Percentiles rank a stretch among this genome's conserved stretches.
Evolutionary conservation across 1,140 invertebrate genomes (phyloP).

Genomic region (Stegodyphus mimosarum): DNA sequence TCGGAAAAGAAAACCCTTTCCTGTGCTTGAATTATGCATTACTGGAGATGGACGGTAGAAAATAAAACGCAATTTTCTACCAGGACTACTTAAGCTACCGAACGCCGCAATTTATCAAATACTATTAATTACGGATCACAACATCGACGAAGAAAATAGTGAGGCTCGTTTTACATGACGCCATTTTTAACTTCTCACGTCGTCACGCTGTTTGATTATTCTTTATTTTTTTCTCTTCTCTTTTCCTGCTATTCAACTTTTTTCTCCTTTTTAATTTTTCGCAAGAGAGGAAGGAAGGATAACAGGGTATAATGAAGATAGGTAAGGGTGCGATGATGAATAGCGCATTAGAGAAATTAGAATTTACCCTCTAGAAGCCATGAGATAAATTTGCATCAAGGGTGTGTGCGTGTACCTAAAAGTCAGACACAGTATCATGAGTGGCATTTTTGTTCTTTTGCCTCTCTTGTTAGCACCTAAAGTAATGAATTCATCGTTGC

Average conservation of each 20-base stretch:
- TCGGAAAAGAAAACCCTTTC: too few species aligned
- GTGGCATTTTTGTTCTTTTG: neutral
- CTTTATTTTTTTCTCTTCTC: neutral
- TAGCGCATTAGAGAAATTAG: constrained; percentile 45
- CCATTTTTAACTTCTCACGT: constrained; percentile 25
- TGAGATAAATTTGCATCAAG: constrained; percentile 18
- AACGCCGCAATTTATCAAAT: constrained; percentile 26
- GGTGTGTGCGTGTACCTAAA: constrained; percentile 1
- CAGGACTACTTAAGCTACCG: constrained; percentile 23
- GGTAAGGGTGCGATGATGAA: constrained; percentile 31
- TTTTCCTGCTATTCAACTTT: neutral
- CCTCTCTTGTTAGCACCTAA: neutral
- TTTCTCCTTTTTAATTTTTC: neutral
- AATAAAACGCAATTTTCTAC: constrained; percentile 29
- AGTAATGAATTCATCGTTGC: constrained; percentile 1
- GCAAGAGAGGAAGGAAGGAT: too few species aligned
- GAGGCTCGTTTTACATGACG: constrained; percentile 1
- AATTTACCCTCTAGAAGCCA: neutral
- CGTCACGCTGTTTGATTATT: constrained; percentile 5
- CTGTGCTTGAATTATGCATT: constrained; percentile 16
- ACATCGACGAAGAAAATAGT: constrained; percentile 13
- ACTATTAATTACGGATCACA: constrained; percentile 37
- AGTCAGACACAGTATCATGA: too few species aligned
- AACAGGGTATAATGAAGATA: constrained; percentile 24
- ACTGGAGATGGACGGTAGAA: neutral